Evolutionary conservation across 2,888 invertebrate species (phyloP).

Genomic region (Spicauda simplicius): DNA sequence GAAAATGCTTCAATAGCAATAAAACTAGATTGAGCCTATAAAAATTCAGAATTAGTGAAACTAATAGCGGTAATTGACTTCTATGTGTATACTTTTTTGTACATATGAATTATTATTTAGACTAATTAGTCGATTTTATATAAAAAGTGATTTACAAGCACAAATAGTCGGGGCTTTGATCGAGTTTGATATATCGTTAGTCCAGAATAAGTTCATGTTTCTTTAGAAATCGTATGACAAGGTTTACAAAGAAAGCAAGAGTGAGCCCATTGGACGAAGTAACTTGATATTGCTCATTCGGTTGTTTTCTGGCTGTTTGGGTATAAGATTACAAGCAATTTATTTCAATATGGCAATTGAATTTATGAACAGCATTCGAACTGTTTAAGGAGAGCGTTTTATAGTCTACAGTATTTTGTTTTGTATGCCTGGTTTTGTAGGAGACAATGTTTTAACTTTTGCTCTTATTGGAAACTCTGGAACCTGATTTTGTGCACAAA

Average conservation of each 20-base stretch:
- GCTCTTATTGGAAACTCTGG: slow-evolving; percentile 15
- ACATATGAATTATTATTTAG: slow-evolving; percentile 53
- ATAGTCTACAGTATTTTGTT: slow-evolving; percentile 59
- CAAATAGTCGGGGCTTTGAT: slow-evolving; percentile 41
- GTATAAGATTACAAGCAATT: slow-evolving; percentile 84
- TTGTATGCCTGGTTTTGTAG: slow-evolving; percentile 41
- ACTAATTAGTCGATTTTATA: slow-evolving; percentile 54
- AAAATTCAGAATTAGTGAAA: slow-evolving; percentile 80
- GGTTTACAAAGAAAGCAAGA: slow-evolving; percentile 64
- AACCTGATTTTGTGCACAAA: background rate
- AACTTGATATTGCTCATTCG: slow-evolving; percentile 82
- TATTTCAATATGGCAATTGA: slow-evolving; percentile 81
- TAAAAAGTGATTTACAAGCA: slow-evolving; percentile 43
- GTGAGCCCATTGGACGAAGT: slow-evolving; percentile 68
- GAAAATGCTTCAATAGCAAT: slow-evolving; percentile 72
- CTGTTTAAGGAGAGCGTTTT: slow-evolving; percentile 66
- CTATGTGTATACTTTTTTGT: slow-evolving; percentile 47
- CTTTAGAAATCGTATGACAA: slow-evolving; percentile 54
- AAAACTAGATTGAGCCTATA: slow-evolving; percentile 75
- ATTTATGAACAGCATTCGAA: slow-evolving; percentile 70
- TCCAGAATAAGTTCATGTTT: slow-evolving; percentile 59
- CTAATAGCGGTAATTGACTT: slow-evolving; percentile 75
- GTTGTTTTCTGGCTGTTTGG: slow-evolving; percentile 81
- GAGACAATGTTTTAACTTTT: slow-evolving; percentile 45
- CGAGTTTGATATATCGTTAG: slow-evolving; percentile 43